Base-by-base conservation (phyloP, 2,797 vertebrate genomes). In the Lophotriccus pileatus region DNA sequence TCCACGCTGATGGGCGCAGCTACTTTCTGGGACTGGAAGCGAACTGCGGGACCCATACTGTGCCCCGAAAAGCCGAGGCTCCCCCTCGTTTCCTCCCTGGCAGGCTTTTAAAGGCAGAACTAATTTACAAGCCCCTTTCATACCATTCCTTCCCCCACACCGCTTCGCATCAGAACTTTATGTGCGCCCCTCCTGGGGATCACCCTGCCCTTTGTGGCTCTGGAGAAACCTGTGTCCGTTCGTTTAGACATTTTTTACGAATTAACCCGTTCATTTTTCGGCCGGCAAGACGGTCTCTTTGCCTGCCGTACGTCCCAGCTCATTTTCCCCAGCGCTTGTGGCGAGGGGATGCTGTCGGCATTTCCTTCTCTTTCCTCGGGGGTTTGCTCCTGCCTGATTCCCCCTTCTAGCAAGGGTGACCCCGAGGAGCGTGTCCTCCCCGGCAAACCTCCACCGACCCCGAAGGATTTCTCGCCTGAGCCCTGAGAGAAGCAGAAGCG, bases 361-460 rank as follows among this genome's bases (percentile, higher is more conserved):
- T 44, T 72, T 50, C 30, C 10, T 36, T 44, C 43, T 34, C 67
- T 44, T 62, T 32, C n/a, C 39, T 32, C 10, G 16, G 52, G 43
- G 8, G 22, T 39, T 44, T 46, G 63, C 12, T 58, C 22, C 36
- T 11, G 5, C 14, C 3, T 4, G 17, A n/a, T 63, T 12, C 4
- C 8, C 41, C 14, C 24, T 24, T 62, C 49, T 28, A 43, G 27
- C 27, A n/a, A 50, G 46, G 18, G 4, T 16, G 53, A 12, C 21
- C 24, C 22, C 22, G 2, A 62, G 66, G 22, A 87, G 13, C 6
- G 4, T 8, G 55, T 72, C 34, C n/a, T 44, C 23, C 39, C 21
- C 2, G 3, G 43, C 16, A 58, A 49, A 1, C 1, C 1, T n/a
- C 23, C 17, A 9, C 3, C 12, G 1, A 6, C 2, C 24, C 20